Evolutionary conservation across 2,888 invertebrate species (phyloP).

Genomic region (Lepetodrilus schrolli): DNA sequence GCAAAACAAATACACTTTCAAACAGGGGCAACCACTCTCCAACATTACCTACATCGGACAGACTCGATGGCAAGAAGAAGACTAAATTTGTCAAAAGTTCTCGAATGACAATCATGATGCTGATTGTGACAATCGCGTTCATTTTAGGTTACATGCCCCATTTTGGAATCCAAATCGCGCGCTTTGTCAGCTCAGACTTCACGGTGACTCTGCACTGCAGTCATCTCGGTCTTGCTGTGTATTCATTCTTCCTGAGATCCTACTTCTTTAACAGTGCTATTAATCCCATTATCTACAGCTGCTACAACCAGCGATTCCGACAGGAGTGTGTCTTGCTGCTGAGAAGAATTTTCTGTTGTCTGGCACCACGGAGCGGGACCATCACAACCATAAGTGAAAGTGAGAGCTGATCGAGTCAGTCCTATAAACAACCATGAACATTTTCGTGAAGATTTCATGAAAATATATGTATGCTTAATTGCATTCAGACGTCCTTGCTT

Average conservation of each 20-base stretch:
- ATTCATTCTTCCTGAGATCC: slow-evolving; percentile 5
- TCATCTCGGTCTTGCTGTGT: neutral
- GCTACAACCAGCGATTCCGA: slow-evolving; percentile 10
- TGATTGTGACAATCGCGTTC: slow-evolving; percentile 9
- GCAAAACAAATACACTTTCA: too few species aligned
- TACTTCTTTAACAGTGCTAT: slow-evolving; percentile 26
- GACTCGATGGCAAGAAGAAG: neutral
- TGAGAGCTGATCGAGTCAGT: neutral
- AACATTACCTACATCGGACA: neutral
- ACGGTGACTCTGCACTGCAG: slow-evolving; percentile 4
- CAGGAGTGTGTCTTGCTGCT: slow-evolving; percentile 17
- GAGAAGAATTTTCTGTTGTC: neutral
- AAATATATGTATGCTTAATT: too few species aligned
- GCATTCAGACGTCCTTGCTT: too few species aligned
- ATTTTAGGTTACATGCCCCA: slow-evolving; percentile 23
- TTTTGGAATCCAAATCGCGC: neutral
- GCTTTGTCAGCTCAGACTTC: neutral
- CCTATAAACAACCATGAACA: too few species aligned
- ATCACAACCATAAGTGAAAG: neutral
- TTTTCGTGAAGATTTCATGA: too few species aligned
- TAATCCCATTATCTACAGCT: slow-evolving; percentile 27
- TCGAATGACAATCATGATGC: slow-evolving; percentile 22
- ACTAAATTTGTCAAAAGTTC: neutral
- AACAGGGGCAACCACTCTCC: neutral
- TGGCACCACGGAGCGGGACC: neutral